phyloP scores from a whole-genome alignment of 2,888 invertebrate genomes.

The Pseudoips prasinana region DNA sequence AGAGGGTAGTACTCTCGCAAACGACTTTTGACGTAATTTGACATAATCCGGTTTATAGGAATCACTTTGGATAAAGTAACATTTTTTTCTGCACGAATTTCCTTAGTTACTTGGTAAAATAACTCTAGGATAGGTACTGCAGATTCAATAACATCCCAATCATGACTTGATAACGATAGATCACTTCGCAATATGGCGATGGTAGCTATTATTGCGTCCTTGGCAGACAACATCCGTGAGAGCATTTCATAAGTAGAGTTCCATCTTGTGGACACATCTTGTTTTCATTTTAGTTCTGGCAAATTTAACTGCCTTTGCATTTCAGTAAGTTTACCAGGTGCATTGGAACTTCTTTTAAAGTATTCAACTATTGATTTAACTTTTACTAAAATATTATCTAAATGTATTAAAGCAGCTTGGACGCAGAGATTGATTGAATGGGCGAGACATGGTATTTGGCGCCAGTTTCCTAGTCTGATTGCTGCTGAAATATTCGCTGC shows the following conservation, averaged over 20 bases:
- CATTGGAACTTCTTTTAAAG: conserved; percentile 6
- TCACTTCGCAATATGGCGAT: conserved; percentile 8
- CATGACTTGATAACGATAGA: conserved; percentile 3
- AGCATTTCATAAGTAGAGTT: conserved; percentile 13
- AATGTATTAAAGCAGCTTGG: neutral
- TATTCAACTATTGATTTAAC: conserved; percentile 4
- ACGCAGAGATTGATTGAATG: neutral
- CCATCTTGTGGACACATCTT: conserved; percentile 9
- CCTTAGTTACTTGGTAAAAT: conserved; percentile 6
- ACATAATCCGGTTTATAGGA: conserved; percentile 4
- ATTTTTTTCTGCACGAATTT: conserved; percentile 8
- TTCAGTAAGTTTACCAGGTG: conserved; percentile 4
- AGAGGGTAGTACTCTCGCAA: neutral
- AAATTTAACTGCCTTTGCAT: conserved; percentile 4
- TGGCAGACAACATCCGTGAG: conserved; percentile 4
- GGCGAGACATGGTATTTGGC: neutral
- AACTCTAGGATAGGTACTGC: conserved; percentile 10
- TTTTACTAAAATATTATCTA: conserved; percentile 3
- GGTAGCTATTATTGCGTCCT: conserved; percentile 13
- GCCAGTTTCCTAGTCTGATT: neutral
- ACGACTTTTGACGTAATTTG: conserved; percentile 2
- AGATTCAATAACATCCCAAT: conserved; percentile 9
- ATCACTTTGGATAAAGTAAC: conserved; percentile 10
- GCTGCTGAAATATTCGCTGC: neutral
- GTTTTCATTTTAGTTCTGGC: conserved; percentile 2